Evolutionary conservation across 2,888 invertebrate species (phyloP), one percentile per base, ranked within the genome.

Genomic region (Archips xylosteana): DNA sequence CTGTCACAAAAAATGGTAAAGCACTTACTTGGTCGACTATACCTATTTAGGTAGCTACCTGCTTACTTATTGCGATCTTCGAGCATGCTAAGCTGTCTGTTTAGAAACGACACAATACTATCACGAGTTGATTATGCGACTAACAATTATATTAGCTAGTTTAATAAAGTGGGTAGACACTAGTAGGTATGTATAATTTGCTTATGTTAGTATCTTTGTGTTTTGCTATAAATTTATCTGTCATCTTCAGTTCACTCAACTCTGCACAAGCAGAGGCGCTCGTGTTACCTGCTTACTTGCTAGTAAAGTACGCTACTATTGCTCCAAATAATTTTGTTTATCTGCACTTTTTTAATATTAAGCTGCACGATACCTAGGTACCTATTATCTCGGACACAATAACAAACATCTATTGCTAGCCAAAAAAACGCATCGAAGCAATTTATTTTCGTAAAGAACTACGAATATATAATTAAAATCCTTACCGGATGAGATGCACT

Each of bases 291-390:
- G 9, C 23, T 23, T 23, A 23, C 23, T n/a, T 54, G 54, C 23
- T 23, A 54, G 49, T 49, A n/a, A 23, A 23, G 23, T 23, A 23
- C 23, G 64, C 77, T 76, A 65, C 76, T 81, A 75, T 76, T 85
- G 86, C 74, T 84, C 86, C 78, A 85, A 82, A 85, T 85, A 85
- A 86, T 81, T 79, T 5, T 75, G 84, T 82, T 79, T 80, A 82
- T 75, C 76, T 78, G 75, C 78, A 77, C 69, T 76, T 76, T 74
- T 32, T 9, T 8, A 23, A 6, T 72, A 65, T 72, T 71, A 49
- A 57, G 64, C 60, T 60, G 42, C 49, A 57, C 73, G 32, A 42
- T 63, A 68, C 4, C 51, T 71, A 59, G 59, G 39, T 12, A n/a
- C n/a, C n/a, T n/a, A 45, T 59, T 47, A 63, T 69, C 57, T 71